These are phyloP conservation scores for Vombatus ursinus DNA, from an alignment of 2,113 vertebrate genomes.

Conservation along the genomic window DNA sequence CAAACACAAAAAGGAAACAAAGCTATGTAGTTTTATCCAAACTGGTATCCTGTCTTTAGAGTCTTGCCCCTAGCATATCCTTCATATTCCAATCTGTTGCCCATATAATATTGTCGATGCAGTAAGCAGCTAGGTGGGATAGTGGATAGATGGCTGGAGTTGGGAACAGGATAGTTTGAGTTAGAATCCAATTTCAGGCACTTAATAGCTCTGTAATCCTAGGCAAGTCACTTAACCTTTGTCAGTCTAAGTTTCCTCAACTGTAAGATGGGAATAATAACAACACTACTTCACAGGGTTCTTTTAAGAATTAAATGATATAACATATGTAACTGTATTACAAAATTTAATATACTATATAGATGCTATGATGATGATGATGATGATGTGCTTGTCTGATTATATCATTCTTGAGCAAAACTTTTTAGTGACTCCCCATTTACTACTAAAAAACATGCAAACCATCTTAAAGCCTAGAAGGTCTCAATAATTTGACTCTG, in stretches of 20 bases:
- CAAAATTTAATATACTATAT: background rate
- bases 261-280: background rate
- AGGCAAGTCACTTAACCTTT: background rate
- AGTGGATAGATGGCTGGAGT: background rate
- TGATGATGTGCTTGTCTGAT: background rate
- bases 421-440: background rate
- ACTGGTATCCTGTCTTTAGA: background rate
- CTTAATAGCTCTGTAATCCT: background rate
- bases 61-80: background rate
- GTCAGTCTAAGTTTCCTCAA: background rate
- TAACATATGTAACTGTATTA: background rate
- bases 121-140: background rate
- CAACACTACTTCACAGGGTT: background rate
- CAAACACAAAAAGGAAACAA: conserved; percentile 30
- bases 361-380: background rate
- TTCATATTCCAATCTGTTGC: background rate
- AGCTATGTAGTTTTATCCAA: conserved; percentile 1
- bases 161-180: background rate
- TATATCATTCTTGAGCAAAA: background rate
- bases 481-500: background rate
- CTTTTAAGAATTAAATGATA: background rate
- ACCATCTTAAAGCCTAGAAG: background rate
- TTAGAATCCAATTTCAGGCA: background rate
- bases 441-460: background rate
- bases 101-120: background rate